Percentiles rank a stretch among this genome's conserved stretches.
These are phyloP conservation scores for Neopelma chrysocephalum DNA, from an alignment of 2,797 vertebrate species.

Conservation along the genomic window DNA sequence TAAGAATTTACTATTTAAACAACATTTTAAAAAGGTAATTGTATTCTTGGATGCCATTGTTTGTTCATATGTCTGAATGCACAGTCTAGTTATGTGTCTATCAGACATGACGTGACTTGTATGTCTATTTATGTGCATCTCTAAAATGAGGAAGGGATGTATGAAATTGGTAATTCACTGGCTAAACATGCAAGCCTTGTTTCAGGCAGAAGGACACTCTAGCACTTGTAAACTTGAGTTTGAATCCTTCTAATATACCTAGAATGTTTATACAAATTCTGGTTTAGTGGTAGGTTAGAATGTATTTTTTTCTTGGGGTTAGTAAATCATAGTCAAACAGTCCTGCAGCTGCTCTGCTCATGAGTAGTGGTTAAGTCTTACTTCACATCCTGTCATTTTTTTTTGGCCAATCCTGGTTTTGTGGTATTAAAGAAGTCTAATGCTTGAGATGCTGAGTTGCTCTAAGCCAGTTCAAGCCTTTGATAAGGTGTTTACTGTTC, in stretches of 20 bases:
- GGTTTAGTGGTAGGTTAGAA: not conserved
- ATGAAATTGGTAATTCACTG: not conserved
- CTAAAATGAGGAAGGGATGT: not conserved
- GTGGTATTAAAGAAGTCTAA: not conserved
- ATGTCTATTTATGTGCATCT: not conserved
- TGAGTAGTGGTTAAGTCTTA: not conserved
- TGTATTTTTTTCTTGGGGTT: not conserved
- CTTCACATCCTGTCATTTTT: accelerated
- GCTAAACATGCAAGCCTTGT: not conserved
- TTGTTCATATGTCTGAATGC: not conserved
- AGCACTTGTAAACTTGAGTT: not conserved
- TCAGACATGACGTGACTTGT: not conserved
- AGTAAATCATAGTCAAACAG: not conserved
- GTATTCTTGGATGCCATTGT: not conserved
- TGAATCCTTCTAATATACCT: not conserved
- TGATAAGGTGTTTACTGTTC: not conserved
- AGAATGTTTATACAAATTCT: not conserved
- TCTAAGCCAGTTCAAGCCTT: not conserved
- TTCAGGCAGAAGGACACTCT: not conserved
- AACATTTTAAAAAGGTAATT: not conserved
- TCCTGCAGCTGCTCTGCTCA: not conserved
- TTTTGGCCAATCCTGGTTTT: not conserved
- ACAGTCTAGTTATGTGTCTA: accelerated
- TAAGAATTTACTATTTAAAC: not conserved
- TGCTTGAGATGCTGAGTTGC: not conserved